Evolutionary conservation across 2,113 vertebrate species (phyloP), one percentile per base, ranked within the genome.

Genomic region (Canis aureus): DNA sequence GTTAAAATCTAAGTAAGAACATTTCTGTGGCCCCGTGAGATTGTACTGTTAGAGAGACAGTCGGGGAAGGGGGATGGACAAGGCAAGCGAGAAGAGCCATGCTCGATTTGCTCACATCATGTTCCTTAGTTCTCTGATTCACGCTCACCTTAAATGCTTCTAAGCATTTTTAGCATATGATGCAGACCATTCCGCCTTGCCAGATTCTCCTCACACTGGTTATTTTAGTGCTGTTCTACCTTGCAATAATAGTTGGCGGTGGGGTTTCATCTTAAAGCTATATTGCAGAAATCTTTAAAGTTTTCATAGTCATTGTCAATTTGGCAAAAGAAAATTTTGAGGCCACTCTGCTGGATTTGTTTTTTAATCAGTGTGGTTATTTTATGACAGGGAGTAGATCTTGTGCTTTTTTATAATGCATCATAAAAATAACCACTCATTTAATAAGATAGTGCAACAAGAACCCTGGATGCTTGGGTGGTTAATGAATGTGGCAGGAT

Each of bases 381-480:
- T 91, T 93, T 35, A 53, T 53, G 81, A 82, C 20, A 66, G 78
- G 71, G 90, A 93, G 53, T 83, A 83, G 73, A 89, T 88, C 43
- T 93, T 96, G 43, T 43, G 60, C n/a, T 89, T 85, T 91, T 89
- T 29, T 51, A 29, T 23, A 64, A 60, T 53, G 25, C 57, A 57
- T n/a, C 83, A 83, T 78, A 90, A 96, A 93, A 91, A 89, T 67
- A 97, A 76, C 53, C 59, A 84, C 67, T 90, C 62, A 15, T 96
- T 97, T 97, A 97, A 94, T 96, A 81, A 95, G 89, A 93, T 81
- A 95, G 88, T 85, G 74, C 69, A 73, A 13, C 67, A 79, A 80
- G 62, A 79, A 67, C 12, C 69, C 90, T 29, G 73, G 69, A 84
- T 80, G 53, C 59, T 84, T 96, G 69, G 10, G 16, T 90, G 84